Evolutionary conservation across 2,797 vertebrate species (phyloP), one percentile per base, ranked within the genome.

Genomic region (Pelobates cultripes): DNA sequence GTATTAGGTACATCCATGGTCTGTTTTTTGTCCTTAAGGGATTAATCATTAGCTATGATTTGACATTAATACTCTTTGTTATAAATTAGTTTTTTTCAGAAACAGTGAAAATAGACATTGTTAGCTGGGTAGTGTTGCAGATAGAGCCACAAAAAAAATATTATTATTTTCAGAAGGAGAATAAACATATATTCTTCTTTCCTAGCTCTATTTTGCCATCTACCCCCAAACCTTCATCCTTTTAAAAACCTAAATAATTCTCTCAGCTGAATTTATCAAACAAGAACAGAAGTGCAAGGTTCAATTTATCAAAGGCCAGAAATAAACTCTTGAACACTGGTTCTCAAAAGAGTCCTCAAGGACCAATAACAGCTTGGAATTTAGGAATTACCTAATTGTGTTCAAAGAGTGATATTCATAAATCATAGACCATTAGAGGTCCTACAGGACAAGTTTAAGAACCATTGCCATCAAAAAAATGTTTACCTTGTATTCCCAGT

Each of bases 341-440:
- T 40, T 64, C 61, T 64, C n/a, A 64, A 64, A 64, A 64, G 61
- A 64, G n/a, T 40, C 61, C 61, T 64, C 14, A 17, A 64, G 61
- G 61, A 64, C 28, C 61, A 64, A 64, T 64, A 64, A 64, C n/a
- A 41, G n/a, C 15, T 10, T 14, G 14, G n/a, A 64, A 64, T 64
- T 64, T 64, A 17, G 61, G 61, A 14, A 64, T 64, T 64, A 40
- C 61, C 61, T 64, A 64, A 64, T 64, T 64, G 61, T 64, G 61
- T 40, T 64, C 61, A 40, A 17, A 64, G 6, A 40, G 61, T 64
- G 17, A 64, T 41, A 64, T 28, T n/a, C 61, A 64, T 64, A 28
- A 17, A 64, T 64, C 61, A 64, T 40, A 10, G 61, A 28, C 61
- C 61, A 64, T 64, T 64, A 64, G 17, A 7, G 61, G 61, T 64